These are phyloP conservation scores for Orientallactaga sibirica DNA, from an alignment of 2,797 vertebrate genomes.

Conservation along the genomic window DNA sequence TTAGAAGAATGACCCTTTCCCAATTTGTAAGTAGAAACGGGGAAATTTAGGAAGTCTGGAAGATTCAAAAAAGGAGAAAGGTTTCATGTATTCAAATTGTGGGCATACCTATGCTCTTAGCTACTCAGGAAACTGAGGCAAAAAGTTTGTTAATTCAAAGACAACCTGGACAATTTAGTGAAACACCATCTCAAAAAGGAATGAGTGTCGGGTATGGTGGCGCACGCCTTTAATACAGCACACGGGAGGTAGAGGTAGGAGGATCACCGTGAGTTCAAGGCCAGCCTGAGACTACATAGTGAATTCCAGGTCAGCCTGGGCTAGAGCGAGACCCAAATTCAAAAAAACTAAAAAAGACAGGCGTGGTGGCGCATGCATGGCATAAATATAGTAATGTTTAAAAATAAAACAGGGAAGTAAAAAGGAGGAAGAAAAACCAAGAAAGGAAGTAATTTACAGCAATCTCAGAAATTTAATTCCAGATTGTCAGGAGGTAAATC, in stretches of 20 bases:
- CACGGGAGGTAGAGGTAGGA: too few relatives aligned
- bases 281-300: too few relatives aligned
- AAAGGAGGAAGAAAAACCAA: constrained; percentile 76
- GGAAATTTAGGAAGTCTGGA: neutral
- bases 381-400: too few relatives aligned
- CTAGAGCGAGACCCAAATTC: too few relatives aligned
- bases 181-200: neutral
- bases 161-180: neutral
- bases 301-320: too few relatives aligned
- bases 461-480: constrained; percentile 72
- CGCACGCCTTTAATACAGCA: too few relatives aligned
- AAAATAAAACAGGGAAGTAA: constrained; percentile 41
- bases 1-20: neutral
- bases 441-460: constrained; percentile 77
- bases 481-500: constrained; percentile 36
- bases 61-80: constrained; percentile 1
- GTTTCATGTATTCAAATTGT: neutral
- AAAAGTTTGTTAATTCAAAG: neutral
- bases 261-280: too few relatives aligned
- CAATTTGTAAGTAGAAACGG: neutral
- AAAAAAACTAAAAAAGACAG: too few relatives aligned
- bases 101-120: neutral
- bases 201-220: too few relatives aligned
- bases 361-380: too few relatives aligned
- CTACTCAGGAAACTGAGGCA: neutral